A percentile compares a stretch with the other conserved stretches of the same genome.
Evolutionary conservation across 2,888 invertebrate species (phyloP).

Genomic region (Euzetes globulus): DNA sequence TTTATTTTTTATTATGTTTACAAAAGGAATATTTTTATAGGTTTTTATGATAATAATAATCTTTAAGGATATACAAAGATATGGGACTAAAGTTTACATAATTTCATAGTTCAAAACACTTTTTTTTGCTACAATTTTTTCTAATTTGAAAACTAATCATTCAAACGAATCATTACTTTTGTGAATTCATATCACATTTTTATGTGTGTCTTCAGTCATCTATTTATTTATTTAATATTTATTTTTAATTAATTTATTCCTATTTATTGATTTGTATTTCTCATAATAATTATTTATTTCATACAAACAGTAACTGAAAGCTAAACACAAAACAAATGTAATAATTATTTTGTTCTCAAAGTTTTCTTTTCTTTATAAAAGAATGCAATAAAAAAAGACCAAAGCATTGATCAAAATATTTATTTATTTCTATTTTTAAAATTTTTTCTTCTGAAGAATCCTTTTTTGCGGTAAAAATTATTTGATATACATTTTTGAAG

Average conservation of each 20-base stretch:
- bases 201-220: conserved; percentile 8
- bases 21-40: too few species aligned
- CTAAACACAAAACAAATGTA: neutral
- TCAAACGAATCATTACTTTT: too few species aligned
- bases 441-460: too few species aligned
- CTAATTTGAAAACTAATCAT: too few species aligned
- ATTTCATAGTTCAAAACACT: too few species aligned
- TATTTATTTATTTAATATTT: conserved; percentile 15
- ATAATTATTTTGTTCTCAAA: neutral
- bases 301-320: neutral
- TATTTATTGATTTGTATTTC: neutral
- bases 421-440: neutral
- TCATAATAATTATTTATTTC: conserved; percentile 19
- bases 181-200: neutral
- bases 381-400: conserved; percentile 14
- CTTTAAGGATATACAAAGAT: too few species aligned
- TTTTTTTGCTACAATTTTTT: too few species aligned
- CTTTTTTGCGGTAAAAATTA: too few species aligned
- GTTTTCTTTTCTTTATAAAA: neutral
- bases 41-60: too few species aligned
- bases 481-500: too few species aligned
- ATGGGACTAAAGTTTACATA: too few species aligned
- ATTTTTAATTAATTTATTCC: neutral
- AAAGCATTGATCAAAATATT: conserved; percentile 14
- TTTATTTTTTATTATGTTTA: too few species aligned